These are phyloP conservation scores for Lithobates pipiens DNA, from an alignment of 2,797 vertebrate species.

Conservation along the genomic window DNA sequence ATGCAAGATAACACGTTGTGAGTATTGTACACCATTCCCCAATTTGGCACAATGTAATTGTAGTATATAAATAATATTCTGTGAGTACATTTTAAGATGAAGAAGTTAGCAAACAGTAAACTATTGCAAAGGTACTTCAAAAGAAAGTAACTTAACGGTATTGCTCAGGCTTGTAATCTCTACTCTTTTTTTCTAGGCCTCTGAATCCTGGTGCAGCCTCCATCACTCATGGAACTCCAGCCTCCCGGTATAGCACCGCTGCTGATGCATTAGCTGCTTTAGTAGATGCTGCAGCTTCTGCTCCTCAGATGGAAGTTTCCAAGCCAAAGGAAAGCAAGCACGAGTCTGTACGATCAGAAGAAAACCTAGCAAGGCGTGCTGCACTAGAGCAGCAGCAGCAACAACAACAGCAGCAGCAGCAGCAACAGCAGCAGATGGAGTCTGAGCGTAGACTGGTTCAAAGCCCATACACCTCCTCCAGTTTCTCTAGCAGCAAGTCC, in stretches of 20 bases:
- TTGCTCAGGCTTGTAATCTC: neutral
- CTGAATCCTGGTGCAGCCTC: slow-evolving; percentile 81
- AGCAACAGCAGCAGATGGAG: slow-evolving; percentile 82
- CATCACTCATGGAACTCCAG: slow-evolving; percentile 81
- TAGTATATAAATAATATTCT: no score
- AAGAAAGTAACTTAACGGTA: neutral
- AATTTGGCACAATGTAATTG: no score
- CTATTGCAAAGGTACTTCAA: slow-evolving; percentile 18
- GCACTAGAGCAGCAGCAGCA: slow-evolving; percentile 76
- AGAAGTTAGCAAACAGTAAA: no score
- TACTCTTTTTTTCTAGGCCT: slow-evolving; percentile 76
- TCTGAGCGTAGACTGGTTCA: slow-evolving; percentile 87
- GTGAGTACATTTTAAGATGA: no score
- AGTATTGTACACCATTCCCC: no score
- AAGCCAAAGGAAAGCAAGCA: slow-evolving; percentile 93
- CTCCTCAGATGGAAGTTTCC: slow-evolving; percentile 92
- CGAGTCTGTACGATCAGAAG: slow-evolving; percentile 83
- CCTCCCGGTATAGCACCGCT: slow-evolving; percentile 91
- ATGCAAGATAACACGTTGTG: neutral
- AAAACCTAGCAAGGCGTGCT: slow-evolving; percentile 80
- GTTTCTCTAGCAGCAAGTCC: slow-evolving; percentile 86
- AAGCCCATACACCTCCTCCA: slow-evolving; percentile 85
- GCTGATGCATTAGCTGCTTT: slow-evolving; percentile 94
- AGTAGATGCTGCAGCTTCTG: slow-evolving; percentile 92
- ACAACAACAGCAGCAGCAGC: slow-evolving; percentile 66